Percentiles rank a stretch among this genome's conserved stretches.
phyloP scores from a whole-genome alignment of 2,113 vertebrate species.

The Xiphophorus couchianus region DNA sequence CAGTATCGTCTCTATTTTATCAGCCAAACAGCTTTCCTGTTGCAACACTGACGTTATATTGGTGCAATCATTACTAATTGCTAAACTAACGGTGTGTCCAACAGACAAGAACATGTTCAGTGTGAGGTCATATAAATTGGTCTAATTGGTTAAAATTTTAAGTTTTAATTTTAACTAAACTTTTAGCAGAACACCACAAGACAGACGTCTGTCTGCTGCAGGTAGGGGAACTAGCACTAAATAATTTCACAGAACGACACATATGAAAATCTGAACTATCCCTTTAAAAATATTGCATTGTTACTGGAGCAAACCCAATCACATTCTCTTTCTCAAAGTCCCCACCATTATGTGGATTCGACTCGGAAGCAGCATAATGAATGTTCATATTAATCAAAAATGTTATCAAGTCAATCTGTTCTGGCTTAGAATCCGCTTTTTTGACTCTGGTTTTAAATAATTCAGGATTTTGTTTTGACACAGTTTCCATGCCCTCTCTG shows the following conservation, averaged over 20 bases:
- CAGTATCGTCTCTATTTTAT: background rate
- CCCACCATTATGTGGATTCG: background rate
- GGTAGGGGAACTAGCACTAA: too few species aligned
- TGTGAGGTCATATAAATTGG: background rate
- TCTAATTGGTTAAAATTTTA: background rate
- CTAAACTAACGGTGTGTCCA: background rate
- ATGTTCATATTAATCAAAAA: conserved; percentile 20
- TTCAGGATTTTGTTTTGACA: conserved; percentile 2
- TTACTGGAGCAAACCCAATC: background rate
- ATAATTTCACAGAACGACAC: background rate
- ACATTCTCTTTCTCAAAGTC: background rate
- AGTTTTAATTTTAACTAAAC: background rate
- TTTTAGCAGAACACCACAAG: background rate
- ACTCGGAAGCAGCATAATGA: conserved; percentile 37
- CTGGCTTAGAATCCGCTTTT: conserved; percentile 11
- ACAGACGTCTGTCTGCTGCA: too few species aligned
- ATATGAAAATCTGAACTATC: background rate
- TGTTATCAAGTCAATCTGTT: background rate
- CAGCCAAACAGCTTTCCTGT: background rate
- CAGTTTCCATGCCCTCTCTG: conserved; percentile 10
- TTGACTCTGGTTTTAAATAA: conserved; percentile 8
- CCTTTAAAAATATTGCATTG: background rate
- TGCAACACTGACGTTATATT: background rate
- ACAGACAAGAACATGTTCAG: background rate
- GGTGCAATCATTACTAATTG: background rate